Base-by-base conservation (phyloP, 2,113 vertebrate species). In the Penelope pileata region DNA sequence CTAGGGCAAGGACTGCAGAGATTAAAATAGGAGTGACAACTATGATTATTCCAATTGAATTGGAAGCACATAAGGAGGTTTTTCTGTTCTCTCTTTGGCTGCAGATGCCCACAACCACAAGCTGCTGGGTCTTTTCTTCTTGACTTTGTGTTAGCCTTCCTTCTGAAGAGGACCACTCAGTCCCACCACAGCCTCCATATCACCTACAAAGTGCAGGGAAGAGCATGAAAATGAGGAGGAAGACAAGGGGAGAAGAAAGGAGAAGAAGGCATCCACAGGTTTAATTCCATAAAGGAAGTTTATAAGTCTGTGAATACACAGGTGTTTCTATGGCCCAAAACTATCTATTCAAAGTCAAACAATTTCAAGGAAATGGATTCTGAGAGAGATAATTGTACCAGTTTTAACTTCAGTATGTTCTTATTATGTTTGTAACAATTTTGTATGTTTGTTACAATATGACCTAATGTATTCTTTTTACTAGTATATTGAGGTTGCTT, bases 401-500 rank as follows among this genome's bases (percentile, higher is more conserved):
- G 7, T 26, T 81, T 80, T 70, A 7, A 32, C 11, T 68, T 81
- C 4, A 43, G 3, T 34, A 17, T 27, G 3, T 56, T 75, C 60
- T 85, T 47, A 7, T 26, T 85, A 23, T 0, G 0, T 27, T 29
- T 85, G 21, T 0, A 0, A 19, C 54, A 22, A 7, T 43, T 78
- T 74, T 67, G 16, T 34, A 6, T 7, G 4, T 51, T 43, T 79
- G 6, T 73, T 50, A 7, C 11, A 58, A 12, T n/a, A 69, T 3
- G 22, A 51, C 30, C 3, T 9, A 60, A 69, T 11, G 6, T 23
- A 56, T 43, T 56, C 3, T 51, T 88, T 70, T 67, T 42, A 68
- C 10, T 45, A 3, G 29, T 7, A 45, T 40, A 8, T 53, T 53
- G 7, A 73, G 5, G 6, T 53, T 34, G 27, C 16, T 42, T 88